Base-by-base conservation (phyloP, 2,113 vertebrate genomes). In the Tyrannus savana region DNA sequence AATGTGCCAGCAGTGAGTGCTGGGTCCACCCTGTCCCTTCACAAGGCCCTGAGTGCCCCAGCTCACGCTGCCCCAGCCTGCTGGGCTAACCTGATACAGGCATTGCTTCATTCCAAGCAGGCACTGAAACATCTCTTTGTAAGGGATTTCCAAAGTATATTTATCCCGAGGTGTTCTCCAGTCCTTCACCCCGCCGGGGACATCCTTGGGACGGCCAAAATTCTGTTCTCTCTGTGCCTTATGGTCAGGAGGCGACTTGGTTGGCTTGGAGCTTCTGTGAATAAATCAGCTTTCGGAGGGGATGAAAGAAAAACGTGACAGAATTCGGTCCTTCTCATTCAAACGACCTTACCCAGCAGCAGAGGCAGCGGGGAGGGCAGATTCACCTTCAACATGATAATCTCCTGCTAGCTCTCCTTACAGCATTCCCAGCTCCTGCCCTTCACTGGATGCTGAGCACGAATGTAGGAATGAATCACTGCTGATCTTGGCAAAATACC, bases 391-490 rank as follows among this genome's bases (percentile, higher is more conserved):
- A 96, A 82, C 88, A 93, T 73, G 93, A 96, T 96, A 95, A 96
- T 95, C 96, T 96, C 95, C 56, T 56, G 76, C 92, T 79, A 96
- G 95, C 90, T 96, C 96, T 96, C 73, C 95, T 97, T 95, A 96
- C 95, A 95, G 89, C 90, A 93, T 96, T 95, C 96, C 93, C 90
- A 78, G 90, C 95, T 95, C 87, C 84, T 97, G 96, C 95, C 96
- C 94, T 96, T 97, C 96, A 94, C 90, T 96, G 88, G 90, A 94
- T 94, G 94, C 94, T 95, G 66, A 96, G 96, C 96, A 84, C 92
- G 92, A 96, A 97, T 94, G 80, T 81, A 95, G 96, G 96, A 97
- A 97, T 97, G 93, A 97, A 96, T 96, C 96, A 96, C 88, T 96
- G 96, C 96, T 96, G 96, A 96, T 95, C 96, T 96, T 97, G 96